phyloP scores from a whole-genome alignment of 2,888 invertebrate genomes.

The Lycocerus yunnanus region DNA sequence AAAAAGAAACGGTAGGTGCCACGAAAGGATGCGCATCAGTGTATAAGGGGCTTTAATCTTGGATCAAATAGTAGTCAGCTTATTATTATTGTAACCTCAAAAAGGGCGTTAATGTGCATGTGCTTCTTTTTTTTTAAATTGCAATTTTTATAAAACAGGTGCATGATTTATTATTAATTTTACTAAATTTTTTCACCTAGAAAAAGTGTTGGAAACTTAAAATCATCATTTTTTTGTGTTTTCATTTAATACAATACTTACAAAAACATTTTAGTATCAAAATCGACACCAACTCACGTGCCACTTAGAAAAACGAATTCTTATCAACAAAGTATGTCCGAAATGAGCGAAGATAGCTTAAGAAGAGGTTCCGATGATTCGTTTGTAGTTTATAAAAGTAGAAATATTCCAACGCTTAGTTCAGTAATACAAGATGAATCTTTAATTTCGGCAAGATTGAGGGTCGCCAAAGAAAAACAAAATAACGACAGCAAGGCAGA shows the following conservation, averaged over 20 bases:
- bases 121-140: neutral
- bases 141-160: neutral
- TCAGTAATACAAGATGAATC: slow-evolving; percentile 65
- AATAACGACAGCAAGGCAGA: slow-evolving; percentile 69
- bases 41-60: neutral
- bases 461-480: slow-evolving; percentile 66
- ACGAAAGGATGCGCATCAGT: neutral
- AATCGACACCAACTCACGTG: slow-evolving; percentile 59
- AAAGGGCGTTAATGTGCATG: neutral
- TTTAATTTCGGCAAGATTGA: slow-evolving; percentile 60
- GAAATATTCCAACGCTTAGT: slow-evolving; percentile 78
- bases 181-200: neutral
- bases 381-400: slow-evolving; percentile 81
- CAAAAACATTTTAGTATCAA: slow-evolving; percentile 54
- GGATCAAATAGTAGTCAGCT: neutral
- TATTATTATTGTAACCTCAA: neutral
- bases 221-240: neutral
- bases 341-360: slow-evolving; percentile 54
- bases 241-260: neutral
- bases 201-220: neutral
- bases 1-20: neutral
- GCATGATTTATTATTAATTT: neutral
- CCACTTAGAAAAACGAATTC: slow-evolving; percentile 53
- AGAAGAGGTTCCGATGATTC: slow-evolving; percentile 62
- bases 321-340: slow-evolving; percentile 50